Conservation (phyloP, 92 coral and sea anemone species). For the Ricordea florida region DNA sequence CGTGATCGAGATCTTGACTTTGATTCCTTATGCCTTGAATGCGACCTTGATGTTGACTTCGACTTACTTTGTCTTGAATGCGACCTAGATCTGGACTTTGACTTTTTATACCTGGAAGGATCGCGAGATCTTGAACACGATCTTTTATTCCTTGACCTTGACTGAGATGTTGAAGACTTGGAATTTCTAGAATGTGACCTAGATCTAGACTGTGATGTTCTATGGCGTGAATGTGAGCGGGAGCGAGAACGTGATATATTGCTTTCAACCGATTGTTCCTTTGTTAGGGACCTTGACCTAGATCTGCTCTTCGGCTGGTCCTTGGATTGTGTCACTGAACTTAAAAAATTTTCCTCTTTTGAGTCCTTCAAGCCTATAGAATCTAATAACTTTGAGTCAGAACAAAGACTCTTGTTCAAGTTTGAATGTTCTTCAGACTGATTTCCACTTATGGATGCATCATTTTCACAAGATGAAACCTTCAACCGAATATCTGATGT, state of each 20-base stretch:
- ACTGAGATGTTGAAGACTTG: constrained; percentile 36
- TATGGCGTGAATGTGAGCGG: constrained; percentile 1
- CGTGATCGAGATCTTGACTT: constrained; percentile 33
- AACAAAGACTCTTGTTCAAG: no score
- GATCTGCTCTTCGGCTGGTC: constrained; percentile 14
- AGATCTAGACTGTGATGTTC: constrained; percentile 22
- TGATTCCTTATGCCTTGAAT: constrained; percentile 14
- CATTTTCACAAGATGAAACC: no score
- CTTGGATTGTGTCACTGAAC: no score
- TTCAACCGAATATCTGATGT: no score
- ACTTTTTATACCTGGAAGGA: background rate
- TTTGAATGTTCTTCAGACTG: no score
- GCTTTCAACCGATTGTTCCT: background rate
- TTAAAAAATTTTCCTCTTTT: no score
- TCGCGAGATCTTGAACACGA: constrained; percentile 31
- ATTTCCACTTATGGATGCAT: no score
- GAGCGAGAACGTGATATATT: constrained; percentile 1
- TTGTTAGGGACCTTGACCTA: constrained; percentile 23
- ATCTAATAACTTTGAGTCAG: no score
- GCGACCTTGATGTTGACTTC: constrained; percentile 36
- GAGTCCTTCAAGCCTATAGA: no score
- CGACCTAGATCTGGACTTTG: background rate
- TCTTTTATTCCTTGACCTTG: constrained; percentile 9
- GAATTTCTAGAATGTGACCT: constrained; percentile 56
- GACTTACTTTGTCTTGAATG: constrained; percentile 48